These are phyloP conservation scores for Medauroidea extradentata DNA, from an alignment of 1,140 invertebrate species.

Conservation along the genomic window DNA sequence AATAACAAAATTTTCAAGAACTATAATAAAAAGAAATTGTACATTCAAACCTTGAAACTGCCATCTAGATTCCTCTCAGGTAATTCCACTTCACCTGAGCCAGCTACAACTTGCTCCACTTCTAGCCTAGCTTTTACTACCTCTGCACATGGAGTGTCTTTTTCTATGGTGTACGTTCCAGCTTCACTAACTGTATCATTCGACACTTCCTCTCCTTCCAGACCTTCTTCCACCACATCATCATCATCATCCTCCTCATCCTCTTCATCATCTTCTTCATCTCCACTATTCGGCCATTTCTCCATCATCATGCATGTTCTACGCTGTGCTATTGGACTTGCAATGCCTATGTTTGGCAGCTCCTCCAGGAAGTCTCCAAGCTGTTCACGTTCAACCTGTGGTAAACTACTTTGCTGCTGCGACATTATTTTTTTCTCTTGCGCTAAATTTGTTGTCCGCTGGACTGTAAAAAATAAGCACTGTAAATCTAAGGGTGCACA, in stretches of 20 bases:
- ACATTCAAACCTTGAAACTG: constrained; percentile 9
- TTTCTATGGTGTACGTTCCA: constrained; percentile 84
- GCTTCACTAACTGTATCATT: constrained; percentile 69
- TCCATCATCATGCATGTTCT: too few species aligned
- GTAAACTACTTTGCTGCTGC: background rate
- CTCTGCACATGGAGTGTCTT: constrained; percentile 70
- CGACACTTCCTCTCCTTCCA: background rate
- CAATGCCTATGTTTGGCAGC: background rate
- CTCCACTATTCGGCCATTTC: background rate
- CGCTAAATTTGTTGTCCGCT: constrained; percentile 12
- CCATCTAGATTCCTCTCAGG: background rate
- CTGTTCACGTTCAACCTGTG: background rate
- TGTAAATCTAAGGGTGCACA: too few species aligned
- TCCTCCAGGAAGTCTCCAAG: constrained; percentile 3
- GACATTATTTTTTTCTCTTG: constrained; percentile 14
- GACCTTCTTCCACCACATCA: background rate
- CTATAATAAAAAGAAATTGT: too few species aligned
- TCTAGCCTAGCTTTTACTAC: constrained; percentile 81
- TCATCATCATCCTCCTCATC: background rate
- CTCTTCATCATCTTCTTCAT: background rate
- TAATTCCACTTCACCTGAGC: background rate
- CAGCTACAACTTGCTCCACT: constrained; percentile 61
- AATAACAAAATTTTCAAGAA: too few species aligned
- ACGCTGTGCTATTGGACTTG: background rate
- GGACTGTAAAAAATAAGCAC: too few species aligned